These are phyloP conservation scores for Hemicrepidius hirtus DNA, from an alignment of 2,888 invertebrate genomes.

Conservation along the genomic window DNA sequence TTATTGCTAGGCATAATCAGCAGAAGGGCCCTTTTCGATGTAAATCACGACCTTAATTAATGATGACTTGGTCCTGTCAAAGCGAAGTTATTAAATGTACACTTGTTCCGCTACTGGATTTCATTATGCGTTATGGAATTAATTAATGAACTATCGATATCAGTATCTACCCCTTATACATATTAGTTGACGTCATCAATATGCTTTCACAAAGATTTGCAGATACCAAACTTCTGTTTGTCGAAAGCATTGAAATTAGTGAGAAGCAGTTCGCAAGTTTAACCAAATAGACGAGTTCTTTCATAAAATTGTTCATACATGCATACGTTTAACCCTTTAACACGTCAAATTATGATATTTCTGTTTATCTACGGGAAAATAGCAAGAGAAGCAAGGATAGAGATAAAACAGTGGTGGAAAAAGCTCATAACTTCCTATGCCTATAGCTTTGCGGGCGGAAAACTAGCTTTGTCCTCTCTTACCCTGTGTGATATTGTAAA, in stretches of 20 bases:
- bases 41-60: conserved; percentile 16
- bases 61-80: background rate
- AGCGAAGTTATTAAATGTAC: conserved; percentile 5
- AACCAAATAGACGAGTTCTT: conserved; percentile 20
- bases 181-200: background rate
- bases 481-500: background rate
- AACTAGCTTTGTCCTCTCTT: conserved; percentile 25
- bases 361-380: background rate
- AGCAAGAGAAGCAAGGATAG: background rate
- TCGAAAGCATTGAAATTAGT: conserved; percentile 11
- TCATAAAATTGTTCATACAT: conserved; percentile 11
- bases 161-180: background rate
- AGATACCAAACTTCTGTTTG: conserved; percentile 13
- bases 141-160: conserved; percentile 2
- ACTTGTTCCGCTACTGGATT: background rate
- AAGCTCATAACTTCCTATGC: conserved; percentile 1
- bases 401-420: background rate
- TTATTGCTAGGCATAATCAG: background rate
- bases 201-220: background rate
- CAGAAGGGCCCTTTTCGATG: conserved; percentile 6
- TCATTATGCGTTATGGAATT: conserved; percentile 6
- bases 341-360: background rate
- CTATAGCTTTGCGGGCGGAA: background rate
- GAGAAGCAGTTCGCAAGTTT: conserved; percentile 4
- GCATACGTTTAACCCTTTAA: background rate